Percentiles rank a stretch among this genome's conserved stretches.
Conservation (phyloP, 2,888 invertebrate species). For the Phanerotoma sp. region DNA sequence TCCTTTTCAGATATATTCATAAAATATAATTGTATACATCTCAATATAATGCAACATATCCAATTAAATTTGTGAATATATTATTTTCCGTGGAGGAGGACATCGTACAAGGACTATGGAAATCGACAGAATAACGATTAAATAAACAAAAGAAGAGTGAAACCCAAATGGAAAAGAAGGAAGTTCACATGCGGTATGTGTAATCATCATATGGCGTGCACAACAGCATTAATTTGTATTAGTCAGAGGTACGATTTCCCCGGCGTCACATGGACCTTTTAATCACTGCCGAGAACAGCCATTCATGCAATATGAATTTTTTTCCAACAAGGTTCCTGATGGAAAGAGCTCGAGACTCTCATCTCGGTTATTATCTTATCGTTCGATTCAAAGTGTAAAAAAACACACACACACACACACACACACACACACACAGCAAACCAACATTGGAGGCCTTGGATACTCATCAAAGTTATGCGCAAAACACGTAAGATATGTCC, state of each 20-base stretch:
- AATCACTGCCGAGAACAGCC: slow-evolving; percentile 39
- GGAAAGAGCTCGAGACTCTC: slow-evolving; percentile 2
- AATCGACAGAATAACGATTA: not conserved
- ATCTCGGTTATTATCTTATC: slow-evolving; percentile 29
- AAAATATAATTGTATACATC: too few species aligned
- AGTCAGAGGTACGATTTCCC: slow-evolving; percentile 43
- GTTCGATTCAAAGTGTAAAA: slow-evolving; percentile 23
- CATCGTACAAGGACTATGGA: too few species aligned
- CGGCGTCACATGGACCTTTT: slow-evolving; percentile 43
- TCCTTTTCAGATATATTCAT: too few species aligned
- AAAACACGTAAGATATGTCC: slow-evolving; percentile 16
- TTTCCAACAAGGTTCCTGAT: slow-evolving; percentile 1
- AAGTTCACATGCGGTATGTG: slow-evolving; percentile 31
- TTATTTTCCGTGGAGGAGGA: too few species aligned
- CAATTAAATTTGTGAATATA: too few species aligned
- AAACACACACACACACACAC: slow-evolving; percentile 13
- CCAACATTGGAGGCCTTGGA: slow-evolving; percentile 3
- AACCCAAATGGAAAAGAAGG: slow-evolving; percentile 1
- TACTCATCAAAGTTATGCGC: slow-evolving; percentile 21
- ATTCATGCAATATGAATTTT: too few species aligned
- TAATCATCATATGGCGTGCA: slow-evolving; percentile 54
- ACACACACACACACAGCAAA: slow-evolving; percentile 4
- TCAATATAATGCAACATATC: too few species aligned
- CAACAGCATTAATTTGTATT: slow-evolving; percentile 52
- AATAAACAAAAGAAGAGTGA: not conserved